A percentile compares a stretch with the other conserved stretches of the same genome.
Evolutionary conservation across 2,113 vertebrate genomes (phyloP).

Genomic region (Echinops telfairi): DNA sequence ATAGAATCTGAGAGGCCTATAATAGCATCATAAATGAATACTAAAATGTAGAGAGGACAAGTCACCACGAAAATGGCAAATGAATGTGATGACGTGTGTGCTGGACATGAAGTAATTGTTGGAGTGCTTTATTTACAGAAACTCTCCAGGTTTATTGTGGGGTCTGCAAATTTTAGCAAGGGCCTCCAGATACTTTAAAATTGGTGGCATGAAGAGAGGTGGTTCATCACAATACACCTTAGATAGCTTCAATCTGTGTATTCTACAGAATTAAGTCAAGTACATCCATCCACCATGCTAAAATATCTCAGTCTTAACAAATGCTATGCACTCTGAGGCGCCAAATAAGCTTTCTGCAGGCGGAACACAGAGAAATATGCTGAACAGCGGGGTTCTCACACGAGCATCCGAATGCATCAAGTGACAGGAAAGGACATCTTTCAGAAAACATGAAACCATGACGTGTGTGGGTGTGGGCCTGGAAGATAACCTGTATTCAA

Average conservation of each 20-base stretch:
- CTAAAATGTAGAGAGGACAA: slow-evolving; percentile 91
- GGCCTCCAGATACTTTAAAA: slow-evolving; percentile 62
- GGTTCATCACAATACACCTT: slow-evolving; percentile 57
- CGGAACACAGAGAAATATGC: slow-evolving; percentile 59
- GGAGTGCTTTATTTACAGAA: slow-evolving; percentile 88
- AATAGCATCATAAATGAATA: slow-evolving; percentile 92
- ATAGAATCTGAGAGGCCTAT: slow-evolving; percentile 89
- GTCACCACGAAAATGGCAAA: slow-evolving; percentile 89
- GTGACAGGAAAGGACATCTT: slow-evolving; percentile 19
- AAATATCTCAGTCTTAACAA: slow-evolving; percentile 39
- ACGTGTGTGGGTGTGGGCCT: slow-evolving; percentile 18
- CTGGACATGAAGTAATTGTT: slow-evolving; percentile 87
- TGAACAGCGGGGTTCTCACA: slow-evolving; percentile 20
- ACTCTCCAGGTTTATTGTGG: slow-evolving; percentile 82
- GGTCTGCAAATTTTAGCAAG: slow-evolving; percentile 80
- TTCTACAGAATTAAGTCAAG: slow-evolving; percentile 62
- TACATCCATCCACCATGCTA: slow-evolving; percentile 11
- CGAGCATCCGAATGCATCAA: slow-evolving; percentile 36
- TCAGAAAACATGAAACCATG: not conserved
- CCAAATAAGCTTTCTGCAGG: not conserved
- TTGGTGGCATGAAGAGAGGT: slow-evolving; percentile 61
- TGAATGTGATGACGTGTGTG: slow-evolving; percentile 87
- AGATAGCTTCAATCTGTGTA: not conserved
- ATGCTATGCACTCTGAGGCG: not conserved
- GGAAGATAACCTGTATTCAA: not conserved